These are phyloP conservation scores for Helogale parvula DNA, from an alignment of 2,113 vertebrate genomes.

Conservation along the genomic window DNA sequence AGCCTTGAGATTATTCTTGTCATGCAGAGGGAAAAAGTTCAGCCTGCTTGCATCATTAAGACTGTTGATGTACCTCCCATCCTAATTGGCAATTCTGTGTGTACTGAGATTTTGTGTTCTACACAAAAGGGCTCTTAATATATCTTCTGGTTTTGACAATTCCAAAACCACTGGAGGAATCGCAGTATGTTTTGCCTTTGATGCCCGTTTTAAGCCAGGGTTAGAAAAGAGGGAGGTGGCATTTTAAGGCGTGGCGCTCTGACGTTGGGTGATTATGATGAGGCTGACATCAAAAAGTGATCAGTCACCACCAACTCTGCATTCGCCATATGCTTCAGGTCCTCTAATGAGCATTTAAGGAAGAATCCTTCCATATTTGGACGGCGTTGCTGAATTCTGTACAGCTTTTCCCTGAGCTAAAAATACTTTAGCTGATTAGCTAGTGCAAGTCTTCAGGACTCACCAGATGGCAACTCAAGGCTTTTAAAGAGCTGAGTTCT, in stretches of 20 bases:
- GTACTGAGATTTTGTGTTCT: conserved; percentile 8
- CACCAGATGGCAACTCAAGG: not conserved
- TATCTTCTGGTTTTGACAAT: conserved; percentile 41
- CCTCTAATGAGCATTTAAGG: not conserved
- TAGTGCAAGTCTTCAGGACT: not conserved
- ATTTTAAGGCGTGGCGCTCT: not conserved
- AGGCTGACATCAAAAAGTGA: not conserved
- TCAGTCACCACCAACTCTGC: not conserved
- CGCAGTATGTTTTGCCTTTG: not conserved
- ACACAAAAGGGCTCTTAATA: conserved; percentile 65
- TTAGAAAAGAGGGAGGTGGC: not conserved
- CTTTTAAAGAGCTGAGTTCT: not conserved
- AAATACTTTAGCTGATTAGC: not conserved
- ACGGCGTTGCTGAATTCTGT: not conserved
- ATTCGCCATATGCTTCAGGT: not conserved
- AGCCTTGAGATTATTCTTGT: not conserved
- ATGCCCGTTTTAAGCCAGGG: not conserved
- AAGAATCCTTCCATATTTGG: not conserved
- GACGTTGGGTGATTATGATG: rapidly evolving
- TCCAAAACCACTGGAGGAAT: not conserved
- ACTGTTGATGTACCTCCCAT: not conserved
- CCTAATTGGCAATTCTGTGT: not conserved
- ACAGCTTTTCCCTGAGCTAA: not conserved
- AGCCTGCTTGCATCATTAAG: rapidly evolving
- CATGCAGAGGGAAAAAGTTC: not conserved